These are phyloP conservation scores for Drosophila yooni DNA, from an alignment of 2,888 invertebrate species.

Conservation along the genomic window DNA sequence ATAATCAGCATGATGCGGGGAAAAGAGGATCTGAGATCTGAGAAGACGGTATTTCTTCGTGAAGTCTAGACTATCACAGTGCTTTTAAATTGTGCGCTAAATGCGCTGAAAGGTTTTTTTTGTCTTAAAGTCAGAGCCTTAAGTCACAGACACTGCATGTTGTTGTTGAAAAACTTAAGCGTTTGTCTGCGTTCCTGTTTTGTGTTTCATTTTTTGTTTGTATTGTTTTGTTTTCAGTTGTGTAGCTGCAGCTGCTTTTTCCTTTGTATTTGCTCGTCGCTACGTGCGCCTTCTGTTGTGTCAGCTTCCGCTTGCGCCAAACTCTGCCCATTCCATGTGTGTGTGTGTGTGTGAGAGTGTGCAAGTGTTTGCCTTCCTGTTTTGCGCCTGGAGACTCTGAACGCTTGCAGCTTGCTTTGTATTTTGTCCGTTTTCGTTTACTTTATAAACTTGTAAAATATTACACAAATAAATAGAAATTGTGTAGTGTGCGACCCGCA, in stretches of 20 bases:
- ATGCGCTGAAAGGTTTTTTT: slow-evolving; percentile 11
- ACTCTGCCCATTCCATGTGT: slow-evolving; percentile 6
- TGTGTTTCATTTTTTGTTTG: slow-evolving; percentile 26
- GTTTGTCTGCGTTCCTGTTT: slow-evolving; percentile 49
- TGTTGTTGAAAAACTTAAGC: slow-evolving; percentile 37
- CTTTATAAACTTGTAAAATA: slow-evolving; percentile 80
- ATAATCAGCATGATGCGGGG: neutral
- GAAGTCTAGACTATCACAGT: neutral
- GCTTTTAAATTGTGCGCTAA: slow-evolving; percentile 1
- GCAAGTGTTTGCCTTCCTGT: slow-evolving; percentile 62
- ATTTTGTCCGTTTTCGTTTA: slow-evolving; percentile 60
- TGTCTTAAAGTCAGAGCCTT: slow-evolving; percentile 16
- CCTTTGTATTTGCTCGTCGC: slow-evolving; percentile 58
- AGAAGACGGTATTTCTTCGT: neutral
- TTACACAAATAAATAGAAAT: slow-evolving; percentile 75
- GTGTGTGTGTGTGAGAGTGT: slow-evolving; percentile 17
- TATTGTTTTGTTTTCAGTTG: slow-evolving; percentile 11
- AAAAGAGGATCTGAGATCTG: neutral
- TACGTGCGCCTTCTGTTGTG: slow-evolving; percentile 43
- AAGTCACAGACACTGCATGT: slow-evolving; percentile 39
- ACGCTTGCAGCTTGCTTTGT: slow-evolving; percentile 51
- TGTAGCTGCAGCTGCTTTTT: slow-evolving; percentile 65
- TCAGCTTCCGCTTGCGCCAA: slow-evolving; percentile 73
- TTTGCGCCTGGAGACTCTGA: slow-evolving; percentile 58
- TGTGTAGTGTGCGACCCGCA: slow-evolving; percentile 25